phyloP scores from a whole-genome alignment of 2,797 vertebrate species.

The Eurystomus glaucurus region DNA sequence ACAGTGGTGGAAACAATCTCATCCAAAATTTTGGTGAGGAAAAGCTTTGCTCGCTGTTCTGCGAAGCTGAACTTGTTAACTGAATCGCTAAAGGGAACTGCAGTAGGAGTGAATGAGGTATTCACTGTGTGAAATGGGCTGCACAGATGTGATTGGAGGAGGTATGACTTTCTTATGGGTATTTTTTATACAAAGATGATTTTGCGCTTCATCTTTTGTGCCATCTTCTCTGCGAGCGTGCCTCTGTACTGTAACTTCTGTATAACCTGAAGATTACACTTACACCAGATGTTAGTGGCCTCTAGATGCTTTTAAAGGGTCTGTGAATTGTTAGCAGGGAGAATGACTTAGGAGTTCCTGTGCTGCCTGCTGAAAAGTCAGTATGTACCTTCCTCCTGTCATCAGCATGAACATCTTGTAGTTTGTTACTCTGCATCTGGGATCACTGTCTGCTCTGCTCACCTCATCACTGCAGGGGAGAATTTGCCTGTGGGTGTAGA shows the following conservation, averaged over 20 bases:
- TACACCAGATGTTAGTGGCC: background rate
- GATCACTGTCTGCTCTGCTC: background rate
- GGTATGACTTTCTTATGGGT: background rate
- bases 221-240: background rate
- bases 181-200: background rate
- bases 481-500: background rate
- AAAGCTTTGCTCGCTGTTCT: background rate
- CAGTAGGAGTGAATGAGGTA: background rate
- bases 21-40: background rate
- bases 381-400: background rate
- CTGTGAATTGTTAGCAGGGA: background rate
- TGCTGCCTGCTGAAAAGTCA: background rate
- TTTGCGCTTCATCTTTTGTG: background rate
- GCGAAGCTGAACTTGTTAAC: background rate
- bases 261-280: background rate
- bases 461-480: background rate
- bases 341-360: background rate
- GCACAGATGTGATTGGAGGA: background rate
- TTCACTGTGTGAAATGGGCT: background rate
- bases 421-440: background rate
- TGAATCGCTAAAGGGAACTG: background rate
- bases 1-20: background rate
- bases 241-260: background rate
- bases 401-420: background rate
- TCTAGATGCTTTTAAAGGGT: background rate